phyloP scores from a whole-genome alignment of 2,113 vertebrate species.

The Hipposideros armiger region DNA sequence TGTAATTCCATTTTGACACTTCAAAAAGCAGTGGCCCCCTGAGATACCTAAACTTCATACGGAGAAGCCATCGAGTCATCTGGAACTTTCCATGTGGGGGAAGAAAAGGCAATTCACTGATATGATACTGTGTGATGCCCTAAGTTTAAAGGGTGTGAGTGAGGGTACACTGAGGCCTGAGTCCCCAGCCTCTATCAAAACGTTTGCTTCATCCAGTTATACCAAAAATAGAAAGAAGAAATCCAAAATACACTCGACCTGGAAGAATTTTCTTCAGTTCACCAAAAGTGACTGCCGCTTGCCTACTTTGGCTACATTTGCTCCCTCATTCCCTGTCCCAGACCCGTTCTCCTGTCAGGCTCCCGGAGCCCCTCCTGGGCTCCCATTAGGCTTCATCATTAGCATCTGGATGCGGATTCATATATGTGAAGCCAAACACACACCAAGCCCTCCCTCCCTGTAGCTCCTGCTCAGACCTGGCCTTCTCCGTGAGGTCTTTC shows the following conservation, averaged over 20 bases:
- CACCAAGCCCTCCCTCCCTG: neutral
- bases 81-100: neutral
- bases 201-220: neutral
- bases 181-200: neutral
- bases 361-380: neutral
- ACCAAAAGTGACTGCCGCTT: neutral
- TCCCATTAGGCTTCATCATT: neutral
- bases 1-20: constrained; percentile 30
- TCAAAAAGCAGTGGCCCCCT: neutral
- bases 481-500: neutral
- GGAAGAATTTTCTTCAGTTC: neutral
- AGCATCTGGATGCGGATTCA: neutral
- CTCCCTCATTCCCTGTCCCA: neutral
- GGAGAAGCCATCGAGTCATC: neutral
- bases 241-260: neutral
- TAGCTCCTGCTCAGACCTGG: neutral
- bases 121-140: neutral
- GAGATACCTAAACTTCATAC: constrained; percentile 1
- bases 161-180: neutral
- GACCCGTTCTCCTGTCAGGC: neutral
- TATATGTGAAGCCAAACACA: neutral
- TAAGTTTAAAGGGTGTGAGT: neutral
- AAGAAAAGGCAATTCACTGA: neutral
- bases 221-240: neutral
- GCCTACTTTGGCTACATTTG: neutral